Conservation (phyloP, 1,140 invertebrate genomes). For the Brachionus sp. region DNA sequence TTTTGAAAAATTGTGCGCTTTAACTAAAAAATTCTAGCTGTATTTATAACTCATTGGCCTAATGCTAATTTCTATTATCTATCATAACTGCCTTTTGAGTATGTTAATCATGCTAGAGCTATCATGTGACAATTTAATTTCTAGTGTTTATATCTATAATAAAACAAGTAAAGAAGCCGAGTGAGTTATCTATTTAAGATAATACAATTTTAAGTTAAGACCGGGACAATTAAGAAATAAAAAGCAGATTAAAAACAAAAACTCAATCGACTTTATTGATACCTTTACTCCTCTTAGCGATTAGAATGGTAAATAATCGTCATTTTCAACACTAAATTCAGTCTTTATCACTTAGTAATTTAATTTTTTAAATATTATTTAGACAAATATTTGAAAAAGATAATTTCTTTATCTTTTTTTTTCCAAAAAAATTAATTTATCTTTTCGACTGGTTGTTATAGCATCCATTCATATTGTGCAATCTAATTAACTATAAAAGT, state of each 20-base stretch:
- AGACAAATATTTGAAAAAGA: neutral
- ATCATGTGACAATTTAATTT: slow-evolving; percentile 21
- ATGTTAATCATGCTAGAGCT: slow-evolving; percentile 4
- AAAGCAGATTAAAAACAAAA: slow-evolving; percentile 21
- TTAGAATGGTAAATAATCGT: slow-evolving; percentile 20
- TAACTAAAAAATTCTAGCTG: slow-evolving; percentile 8
- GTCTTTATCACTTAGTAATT: slow-evolving; percentile 17
- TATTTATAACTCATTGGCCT: slow-evolving; percentile 11
- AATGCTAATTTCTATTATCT: slow-evolving; percentile 18
- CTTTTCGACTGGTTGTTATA: neutral
- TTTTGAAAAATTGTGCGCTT: neutral
- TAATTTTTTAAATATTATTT: neutral
- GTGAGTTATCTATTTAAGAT: slow-evolving; percentile 19
- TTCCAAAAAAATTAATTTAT: neutral
- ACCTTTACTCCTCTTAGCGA: neutral
- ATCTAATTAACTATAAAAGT: neutral
- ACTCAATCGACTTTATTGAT: neutral
- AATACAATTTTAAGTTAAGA: neutral
- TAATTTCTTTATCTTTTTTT: neutral
- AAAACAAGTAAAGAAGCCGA: slow-evolving; percentile 32
- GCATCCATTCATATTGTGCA: neutral
- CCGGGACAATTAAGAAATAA: slow-evolving; percentile 1
- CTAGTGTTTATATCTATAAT: slow-evolving; percentile 26
- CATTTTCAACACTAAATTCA: slow-evolving; percentile 23
- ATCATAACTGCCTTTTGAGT: neutral